Evolutionary conservation across 2,113 vertebrate genomes (phyloP).

Genomic region (Myotis brandtii): DNA sequence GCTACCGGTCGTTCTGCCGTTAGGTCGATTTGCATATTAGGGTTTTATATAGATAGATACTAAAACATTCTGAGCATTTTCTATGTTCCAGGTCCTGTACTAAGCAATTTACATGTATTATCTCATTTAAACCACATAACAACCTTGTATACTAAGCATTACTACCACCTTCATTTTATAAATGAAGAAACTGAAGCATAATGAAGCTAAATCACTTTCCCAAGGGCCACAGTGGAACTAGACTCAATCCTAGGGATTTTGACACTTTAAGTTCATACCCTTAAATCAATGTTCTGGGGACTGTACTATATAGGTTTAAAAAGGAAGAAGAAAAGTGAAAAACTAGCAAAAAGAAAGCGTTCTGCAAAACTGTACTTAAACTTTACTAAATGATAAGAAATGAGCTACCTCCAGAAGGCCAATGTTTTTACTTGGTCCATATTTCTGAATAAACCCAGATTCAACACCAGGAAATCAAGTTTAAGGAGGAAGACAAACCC

Average conservation of each 20-base stretch:
- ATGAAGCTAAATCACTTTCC: not conserved
- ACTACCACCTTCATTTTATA: not conserved
- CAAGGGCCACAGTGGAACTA: not conserved
- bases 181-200: not conserved
- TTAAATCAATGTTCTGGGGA: not conserved
- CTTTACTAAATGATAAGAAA: slow-evolving; percentile 5
- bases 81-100: not conserved
- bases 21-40: too few species aligned
- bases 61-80: slow-evolving; percentile 9
- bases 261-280: not conserved
- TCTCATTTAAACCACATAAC: not conserved
- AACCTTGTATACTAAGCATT: not conserved
- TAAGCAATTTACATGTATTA: not conserved
- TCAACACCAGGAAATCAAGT: not conserved
- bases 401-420: not conserved
- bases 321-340: slow-evolving; percentile 32
- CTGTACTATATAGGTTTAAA: not conserved
- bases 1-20: too few species aligned
- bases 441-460: slow-evolving; percentile 1
- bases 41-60: not conserved
- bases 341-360: not conserved
- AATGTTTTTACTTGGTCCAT: not conserved
- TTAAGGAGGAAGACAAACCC: not conserved
- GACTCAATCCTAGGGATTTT: not conserved
- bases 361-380: slow-evolving; percentile 2